Evolutionary conservation across 2,888 invertebrate species (phyloP), one percentile per base, ranked within the genome.

Genomic region (Eulithis prunata): DNA sequence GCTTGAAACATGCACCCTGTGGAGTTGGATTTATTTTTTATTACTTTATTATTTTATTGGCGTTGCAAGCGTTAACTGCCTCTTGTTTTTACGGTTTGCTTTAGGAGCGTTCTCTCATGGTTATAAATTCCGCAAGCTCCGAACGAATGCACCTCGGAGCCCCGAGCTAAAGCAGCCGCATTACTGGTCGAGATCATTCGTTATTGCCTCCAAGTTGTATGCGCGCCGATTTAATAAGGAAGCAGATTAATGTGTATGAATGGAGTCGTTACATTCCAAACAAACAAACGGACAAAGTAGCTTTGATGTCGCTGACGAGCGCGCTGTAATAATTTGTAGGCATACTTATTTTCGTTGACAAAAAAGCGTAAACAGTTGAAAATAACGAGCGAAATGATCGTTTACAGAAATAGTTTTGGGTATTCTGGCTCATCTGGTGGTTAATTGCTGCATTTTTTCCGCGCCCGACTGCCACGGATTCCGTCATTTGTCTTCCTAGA

Each of bases 401-500:
- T 78, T 81, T 64, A 78, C 74, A 78, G 85, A 81, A 91, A 91
- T 90, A 91, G 90, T 84, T 75, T 75, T 75, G 76, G 85, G 84
- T 89, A 90, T 91, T 89, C 85, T 83, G 68, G 69, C 64, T 78
- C 79, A 77, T 80, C 80, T 85, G 75, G 81, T 83, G 81, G 89
- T 92, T 93, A 93, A 92, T 92, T 93, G 91, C 91, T 84, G 87
- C 87, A 87, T 91, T 91, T 92, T 91, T 91, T 90, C 85, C 84
- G 82, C 84, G 86, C 86, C 79, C 85, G 83, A 80, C 87, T 86
- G 88, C 85, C 87, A 82, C 78, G 85, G 88, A 88, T 90, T 89
- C 86, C 78, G 91, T 92, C 90, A 93, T 93, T 93, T 93, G 92
- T 93, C 92, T 93, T 93, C 92, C 79, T 80, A 91, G 92, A 93